Evolutionary conservation across 2,113 vertebrate genomes (phyloP).

Genomic region (Oryzias javanicus): DNA sequence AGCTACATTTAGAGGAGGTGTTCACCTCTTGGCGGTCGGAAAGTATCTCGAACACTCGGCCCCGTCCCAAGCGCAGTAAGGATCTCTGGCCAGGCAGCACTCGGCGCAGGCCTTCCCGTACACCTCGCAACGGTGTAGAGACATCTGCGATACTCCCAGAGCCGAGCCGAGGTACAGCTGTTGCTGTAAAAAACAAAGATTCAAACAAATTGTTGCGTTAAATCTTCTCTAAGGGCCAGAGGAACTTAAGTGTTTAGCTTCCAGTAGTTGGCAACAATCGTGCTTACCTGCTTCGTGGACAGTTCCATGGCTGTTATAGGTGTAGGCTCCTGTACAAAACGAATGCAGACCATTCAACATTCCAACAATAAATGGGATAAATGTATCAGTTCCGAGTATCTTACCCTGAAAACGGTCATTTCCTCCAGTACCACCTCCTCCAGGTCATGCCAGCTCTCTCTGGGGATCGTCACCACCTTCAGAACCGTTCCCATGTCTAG

Average conservation of each 20-base stretch:
- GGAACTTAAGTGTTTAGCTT: conserved; percentile 30
- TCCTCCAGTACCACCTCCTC: conserved; percentile 98
- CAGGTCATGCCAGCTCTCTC: conserved; percentile 96
- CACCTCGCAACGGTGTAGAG: conserved; percentile 92
- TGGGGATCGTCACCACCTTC: conserved; percentile 97
- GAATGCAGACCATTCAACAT: conserved; percentile 31
- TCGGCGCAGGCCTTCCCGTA: conserved; percentile 97
- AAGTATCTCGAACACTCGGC: conserved; percentile 95
- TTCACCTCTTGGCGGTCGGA: conserved; percentile 94
- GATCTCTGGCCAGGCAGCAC: conserved; percentile 96
- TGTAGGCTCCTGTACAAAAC: conserved; percentile 84
- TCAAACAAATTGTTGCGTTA: conserved; percentile 29
- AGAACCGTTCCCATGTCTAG: conserved; percentile 93
- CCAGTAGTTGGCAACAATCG: conserved; percentile 4
- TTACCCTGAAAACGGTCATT: conserved; percentile 95
- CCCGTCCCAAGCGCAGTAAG: conserved; percentile 98
- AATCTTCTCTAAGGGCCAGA: conserved; percentile 17
- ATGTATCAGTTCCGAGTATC: conserved; percentile 30
- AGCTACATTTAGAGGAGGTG: conserved; percentile 17
- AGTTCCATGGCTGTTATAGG: conserved; percentile 95
- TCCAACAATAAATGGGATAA: neutral
- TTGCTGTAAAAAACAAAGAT: conserved; percentile 82
- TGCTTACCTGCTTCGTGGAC: conserved; percentile 93
- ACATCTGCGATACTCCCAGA: conserved; percentile 90
- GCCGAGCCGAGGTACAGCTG: conserved; percentile 92